Evolutionary conservation across 2,797 vertebrate species (phyloP), one percentile per base, ranked within the genome.

Genomic region (Danio kyathit): DNA sequence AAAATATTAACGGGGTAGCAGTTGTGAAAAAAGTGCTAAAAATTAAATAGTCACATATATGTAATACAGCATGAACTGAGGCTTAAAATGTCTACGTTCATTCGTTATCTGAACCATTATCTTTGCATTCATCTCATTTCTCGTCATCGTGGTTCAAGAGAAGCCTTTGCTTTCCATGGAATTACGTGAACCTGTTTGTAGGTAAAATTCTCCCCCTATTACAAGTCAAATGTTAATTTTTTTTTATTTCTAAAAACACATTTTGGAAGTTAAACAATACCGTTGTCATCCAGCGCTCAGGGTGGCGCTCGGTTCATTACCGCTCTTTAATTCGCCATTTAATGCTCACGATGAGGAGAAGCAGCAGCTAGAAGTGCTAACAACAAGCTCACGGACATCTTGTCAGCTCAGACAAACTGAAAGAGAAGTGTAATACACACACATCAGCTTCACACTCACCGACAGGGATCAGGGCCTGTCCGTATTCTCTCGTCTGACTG

Each of bases 321-420:
- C 5, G 40, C 46, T 2, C 14, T 11, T 19, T 46, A 46, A n/a
- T 29, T 51, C 67, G n/a, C 56, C 57, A 16, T 72, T 70, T n/a
- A 59, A 60, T 52, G 11, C 67, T 12, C 49, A 4, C 29, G 29
- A 44, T 52, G 13, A 41, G 66, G 52, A 71, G 66, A 41, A 79
- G 74, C 59, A 79, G 74, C 59, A 40, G 46, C 46, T 21, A 8
- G 56, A 60, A 41, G 21, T 1, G 66, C 76, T 71, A 43, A 74
- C 49, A 80, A 80, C 70, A 74, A 65, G 61, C 69, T 57, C 70
- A 65, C 79, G 60, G 79, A 80, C 79, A 80, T 80, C 79, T 80
- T 80, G 79, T 80, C 79, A 80, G 70, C 69, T 29, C 69, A 65
- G 81, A 80, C 49, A 49, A 61, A 73, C 74, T 59, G 80, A 64